Base-by-base conservation (phyloP, 64 coral and sea anemone genomes). In the Platygyra sinensis region DNA sequence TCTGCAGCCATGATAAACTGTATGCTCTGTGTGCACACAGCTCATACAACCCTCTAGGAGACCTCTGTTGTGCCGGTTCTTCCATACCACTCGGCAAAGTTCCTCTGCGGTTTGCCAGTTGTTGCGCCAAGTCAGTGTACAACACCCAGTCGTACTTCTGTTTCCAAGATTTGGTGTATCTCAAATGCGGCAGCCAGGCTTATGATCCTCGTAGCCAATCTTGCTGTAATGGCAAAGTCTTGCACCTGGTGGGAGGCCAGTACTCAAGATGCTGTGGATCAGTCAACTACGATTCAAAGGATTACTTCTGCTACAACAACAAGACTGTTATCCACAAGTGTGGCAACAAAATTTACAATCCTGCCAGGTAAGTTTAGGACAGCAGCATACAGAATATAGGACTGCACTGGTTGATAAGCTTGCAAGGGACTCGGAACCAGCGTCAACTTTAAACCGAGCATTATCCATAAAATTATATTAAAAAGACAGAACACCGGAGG, bases 261-360 rank as follows among this genome's bases (percentile, higher is more conserved):
- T 61, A 80, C 51, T 80, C 78, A 0, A 57, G 57, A 12, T 80
- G 78, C 78, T 80, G 78, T 61, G 78, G 78, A 15, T 60, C 52
- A 0, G 54, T 32, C 4, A 80, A 80, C 78, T 80, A 80, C 30
- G 78, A 80, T 61, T 80, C 78, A 13, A 80, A 61, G 11, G 27
- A 80, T 20, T 80, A 80, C 27, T 80, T 80, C 30, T 80, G 78
- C 78, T 17, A 32, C 57, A 60, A 19, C 36, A 80, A 80, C 78
- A 80, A 80, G 13, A 80, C 78, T 1, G 78, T 80, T 20, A 61
- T 80, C 20, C 52, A 61, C 27, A 80, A 80, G 29, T 80, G 78
- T 14, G 28, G 54, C 15, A 51, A 55, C 16, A 80, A 80, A 62
- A 18, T 61, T 8, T 80, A 80, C 54, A 62, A 80, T 61, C 78